Conservation (phyloP, 2,888 invertebrate species). For the Xanthostigma xanthostigma region DNA sequence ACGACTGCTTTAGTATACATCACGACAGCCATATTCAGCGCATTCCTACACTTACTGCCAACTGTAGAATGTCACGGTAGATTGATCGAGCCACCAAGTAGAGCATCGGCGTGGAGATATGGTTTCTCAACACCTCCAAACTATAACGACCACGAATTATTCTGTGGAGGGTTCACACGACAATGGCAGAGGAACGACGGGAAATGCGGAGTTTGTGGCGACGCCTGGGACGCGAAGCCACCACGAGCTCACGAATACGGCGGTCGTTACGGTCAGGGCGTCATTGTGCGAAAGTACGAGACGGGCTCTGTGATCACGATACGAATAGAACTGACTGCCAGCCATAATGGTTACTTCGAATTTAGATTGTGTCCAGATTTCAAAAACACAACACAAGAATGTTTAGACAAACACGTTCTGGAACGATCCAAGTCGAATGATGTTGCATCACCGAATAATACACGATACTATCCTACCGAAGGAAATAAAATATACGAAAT, state of each 20-base stretch:
- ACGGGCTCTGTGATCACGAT: slow-evolving; percentile 52
- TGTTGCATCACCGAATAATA: slow-evolving; percentile 32
- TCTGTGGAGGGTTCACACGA: slow-evolving; percentile 73
- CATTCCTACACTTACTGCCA: slow-evolving; percentile 7
- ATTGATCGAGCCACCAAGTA: slow-evolving; percentile 71
- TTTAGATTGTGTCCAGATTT: slow-evolving; percentile 67
- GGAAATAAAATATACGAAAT: slow-evolving; percentile 70
- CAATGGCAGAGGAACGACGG: slow-evolving; percentile 72
- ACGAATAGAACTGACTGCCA: slow-evolving; percentile 74
- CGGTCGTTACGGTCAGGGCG: slow-evolving; percentile 67
- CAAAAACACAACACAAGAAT: slow-evolving; percentile 54
- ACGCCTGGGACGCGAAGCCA: slow-evolving; percentile 56
- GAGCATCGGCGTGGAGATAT: slow-evolving; percentile 78
- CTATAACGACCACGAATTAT: slow-evolving; percentile 79
- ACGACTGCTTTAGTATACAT: too few relatives aligned
- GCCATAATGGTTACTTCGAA: slow-evolving; percentile 75
- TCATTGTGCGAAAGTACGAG: slow-evolving; percentile 65
- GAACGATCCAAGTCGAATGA: slow-evolving; percentile 30
- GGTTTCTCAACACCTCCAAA: slow-evolving; percentile 79
- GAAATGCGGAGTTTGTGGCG: slow-evolving; percentile 77
- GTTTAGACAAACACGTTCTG: slow-evolving; percentile 58
- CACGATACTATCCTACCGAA: slow-evolving; percentile 57
- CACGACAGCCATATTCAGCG: too few relatives aligned
- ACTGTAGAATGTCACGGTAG: slow-evolving; percentile 49
- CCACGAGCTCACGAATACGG: slow-evolving; percentile 73